Percentiles rank a stretch among this genome's conserved stretches.
phyloP scores from a whole-genome alignment of 2,797 vertebrate species.

The Myripristis jacobus region DNA sequence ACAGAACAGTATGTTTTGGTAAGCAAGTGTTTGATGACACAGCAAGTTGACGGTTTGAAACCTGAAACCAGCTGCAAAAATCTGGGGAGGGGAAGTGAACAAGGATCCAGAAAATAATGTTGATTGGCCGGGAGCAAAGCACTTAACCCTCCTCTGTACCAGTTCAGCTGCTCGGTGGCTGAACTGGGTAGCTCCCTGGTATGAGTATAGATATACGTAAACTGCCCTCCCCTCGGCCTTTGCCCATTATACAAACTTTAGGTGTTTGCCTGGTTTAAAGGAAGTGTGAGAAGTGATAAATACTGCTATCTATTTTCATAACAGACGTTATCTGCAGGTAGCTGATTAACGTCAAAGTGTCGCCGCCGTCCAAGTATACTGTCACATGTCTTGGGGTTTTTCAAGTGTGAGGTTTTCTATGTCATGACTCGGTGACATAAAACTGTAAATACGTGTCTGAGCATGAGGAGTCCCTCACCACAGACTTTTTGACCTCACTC shows the following conservation, averaged over 20 bases:
- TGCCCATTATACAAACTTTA: background rate
- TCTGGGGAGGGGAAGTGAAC: background rate
- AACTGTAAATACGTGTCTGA: conserved; percentile 16
- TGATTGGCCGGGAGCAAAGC: background rate
- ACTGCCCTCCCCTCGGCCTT: conserved; percentile 8
- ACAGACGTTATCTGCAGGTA: conserved; percentile 25
- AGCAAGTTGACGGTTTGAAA: background rate
- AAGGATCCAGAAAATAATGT: background rate
- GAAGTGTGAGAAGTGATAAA: background rate
- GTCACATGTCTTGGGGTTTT: background rate
- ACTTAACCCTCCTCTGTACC: background rate
- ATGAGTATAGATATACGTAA: conserved; percentile 6
- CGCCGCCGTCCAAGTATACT: background rate
- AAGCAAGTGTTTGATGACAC: background rate
- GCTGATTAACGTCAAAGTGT: conserved; percentile 24
- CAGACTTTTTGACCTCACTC: background rate
- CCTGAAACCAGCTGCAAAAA: background rate
- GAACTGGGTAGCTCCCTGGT: background rate
- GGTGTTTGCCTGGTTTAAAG: conserved; percentile 19
- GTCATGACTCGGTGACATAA: conserved; percentile 5
- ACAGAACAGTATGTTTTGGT: background rate
- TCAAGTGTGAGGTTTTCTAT: background rate
- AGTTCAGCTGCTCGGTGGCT: background rate
- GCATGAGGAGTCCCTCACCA: background rate
- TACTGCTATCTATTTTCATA: conserved; percentile 2